Percentiles rank a stretch among this genome's conserved stretches.
Evolutionary conservation across 2,888 invertebrate species (phyloP).

Genomic region (Drosophila ustulata): DNA sequence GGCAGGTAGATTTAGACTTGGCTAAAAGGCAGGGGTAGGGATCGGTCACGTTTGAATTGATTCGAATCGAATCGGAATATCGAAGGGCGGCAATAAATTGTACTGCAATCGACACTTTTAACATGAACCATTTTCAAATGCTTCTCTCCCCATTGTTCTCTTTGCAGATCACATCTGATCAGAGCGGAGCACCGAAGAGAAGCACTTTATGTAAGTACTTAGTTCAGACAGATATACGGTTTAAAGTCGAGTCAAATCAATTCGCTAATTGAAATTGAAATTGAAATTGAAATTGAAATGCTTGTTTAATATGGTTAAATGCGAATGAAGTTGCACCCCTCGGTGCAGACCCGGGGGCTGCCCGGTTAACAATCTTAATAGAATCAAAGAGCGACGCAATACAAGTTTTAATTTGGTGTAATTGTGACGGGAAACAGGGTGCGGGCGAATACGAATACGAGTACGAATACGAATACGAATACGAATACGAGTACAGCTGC

Average conservation of each 20-base stretch:
- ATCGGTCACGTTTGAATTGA: conserved; percentile 29
- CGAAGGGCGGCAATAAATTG: conserved; percentile 78
- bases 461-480: not conserved
- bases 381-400: conserved; percentile 76
- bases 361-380: conserved; percentile 72
- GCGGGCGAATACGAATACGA: not conserved
- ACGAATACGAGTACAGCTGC: conserved; percentile 3
- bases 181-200: conserved; percentile 7
- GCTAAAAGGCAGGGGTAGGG: conserved; percentile 3
- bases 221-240: not conserved
- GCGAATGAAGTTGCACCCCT: conserved; percentile 42
- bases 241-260: conserved; percentile 56
- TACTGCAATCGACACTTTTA: conserved; percentile 81
- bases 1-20: conserved; percentile 49
- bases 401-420: conserved; percentile 73
- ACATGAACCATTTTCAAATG: conserved; percentile 46
- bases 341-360: conserved; percentile 18
- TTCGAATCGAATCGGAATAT: conserved; percentile 48
- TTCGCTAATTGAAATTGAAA: conserved; percentile 76
- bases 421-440: conserved; percentile 50
- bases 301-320: conserved; percentile 67
- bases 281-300: conserved; percentile 78
- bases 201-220: conserved; percentile 45
- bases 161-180: conserved; percentile 45
- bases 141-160: not conserved